Conservation (phyloP, 2,888 invertebrate species). For the Plemyria rubiginata region DNA sequence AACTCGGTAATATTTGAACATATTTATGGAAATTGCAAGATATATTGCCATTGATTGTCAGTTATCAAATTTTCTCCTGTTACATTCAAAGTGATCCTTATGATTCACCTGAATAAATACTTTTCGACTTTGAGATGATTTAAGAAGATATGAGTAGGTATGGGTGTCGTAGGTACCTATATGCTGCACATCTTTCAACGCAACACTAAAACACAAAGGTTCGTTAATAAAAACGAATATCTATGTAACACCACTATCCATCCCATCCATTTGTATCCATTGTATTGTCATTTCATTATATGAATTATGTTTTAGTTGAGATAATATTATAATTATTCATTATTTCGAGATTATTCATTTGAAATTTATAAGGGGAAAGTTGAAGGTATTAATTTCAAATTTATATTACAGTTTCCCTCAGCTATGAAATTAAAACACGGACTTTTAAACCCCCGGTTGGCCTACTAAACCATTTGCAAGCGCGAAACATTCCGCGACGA, state of each 20-base stretch:
- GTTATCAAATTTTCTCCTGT: neutral
- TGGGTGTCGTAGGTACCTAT: no score
- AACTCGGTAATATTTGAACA: neutral
- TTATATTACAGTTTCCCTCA: conserved; percentile 40
- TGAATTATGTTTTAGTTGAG: neutral
- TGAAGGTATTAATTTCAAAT: conserved; percentile 39
- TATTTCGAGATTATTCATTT: conserved; percentile 23
- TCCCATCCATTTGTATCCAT: no score
- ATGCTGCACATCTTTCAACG: neutral
- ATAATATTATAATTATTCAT: conserved; percentile 18
- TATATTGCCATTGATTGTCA: conserved; percentile 11
- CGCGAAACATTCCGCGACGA: conserved; percentile 68
- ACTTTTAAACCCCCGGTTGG: conserved; percentile 53
- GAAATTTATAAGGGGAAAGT: conserved; percentile 40
- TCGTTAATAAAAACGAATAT: neutral
- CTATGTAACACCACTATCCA: neutral
- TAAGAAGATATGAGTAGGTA: no score
- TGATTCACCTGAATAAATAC: no score
- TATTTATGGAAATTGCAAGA: conserved; percentile 15
- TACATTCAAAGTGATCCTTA: no score
- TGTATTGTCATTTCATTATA: conserved; percentile 7
- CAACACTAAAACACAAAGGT: neutral
- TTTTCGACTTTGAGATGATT: no score
- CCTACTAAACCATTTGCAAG: conserved; percentile 64
- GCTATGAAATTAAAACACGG: conserved; percentile 66